These are phyloP conservation scores for Boloria selene DNA, from an alignment of 2,888 invertebrate species.

Conservation along the genomic window DNA sequence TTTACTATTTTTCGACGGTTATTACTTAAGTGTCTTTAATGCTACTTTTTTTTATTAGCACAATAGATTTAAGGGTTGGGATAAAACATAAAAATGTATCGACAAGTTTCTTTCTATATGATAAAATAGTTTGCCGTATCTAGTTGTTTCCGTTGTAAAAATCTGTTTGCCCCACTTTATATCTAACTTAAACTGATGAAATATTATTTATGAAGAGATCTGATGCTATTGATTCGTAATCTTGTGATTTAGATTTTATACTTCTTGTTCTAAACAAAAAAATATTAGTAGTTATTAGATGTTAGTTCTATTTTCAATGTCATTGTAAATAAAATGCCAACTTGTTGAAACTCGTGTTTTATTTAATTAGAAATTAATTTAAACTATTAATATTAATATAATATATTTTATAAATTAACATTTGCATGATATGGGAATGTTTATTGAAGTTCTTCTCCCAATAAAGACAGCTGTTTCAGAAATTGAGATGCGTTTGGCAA, in stretches of 20 bases:
- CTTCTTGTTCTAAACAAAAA: constrained; percentile 82
- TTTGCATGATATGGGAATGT: constrained; percentile 56
- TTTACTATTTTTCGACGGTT: constrained; percentile 78
- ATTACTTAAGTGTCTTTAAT: constrained; percentile 65
- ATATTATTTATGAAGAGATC: constrained; percentile 57
- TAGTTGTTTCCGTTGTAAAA: constrained; percentile 27
- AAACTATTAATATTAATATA: constrained; percentile 22
- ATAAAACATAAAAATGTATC: constrained; percentile 48
- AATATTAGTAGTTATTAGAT: constrained; percentile 80
- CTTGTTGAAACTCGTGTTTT: constrained; percentile 77
- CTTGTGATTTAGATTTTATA: constrained; percentile 83
- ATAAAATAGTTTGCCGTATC: constrained; percentile 20
- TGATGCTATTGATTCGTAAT: constrained; percentile 73
- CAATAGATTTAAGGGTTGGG: constrained; percentile 74
- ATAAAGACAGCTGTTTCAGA: constrained; percentile 92
- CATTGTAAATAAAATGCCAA: constrained; percentile 83
- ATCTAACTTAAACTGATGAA: constrained; percentile 44
- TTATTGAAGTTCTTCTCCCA: constrained; percentile 87
- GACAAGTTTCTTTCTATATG: constrained; percentile 42
- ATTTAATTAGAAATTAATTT: constrained; percentile 45
- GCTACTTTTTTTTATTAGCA: constrained; percentile 70
- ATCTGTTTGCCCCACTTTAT: constrained; percentile 32
- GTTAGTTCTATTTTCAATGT: constrained; percentile 83
- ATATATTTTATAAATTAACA: constrained; percentile 35
- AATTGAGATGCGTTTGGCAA: constrained; percentile 97